A percentile compares a stretch with the other conserved stretches of the same genome.
phyloP scores from a whole-genome alignment of 1,140 invertebrate genomes.

The Drosophila equinoxialis region DNA sequence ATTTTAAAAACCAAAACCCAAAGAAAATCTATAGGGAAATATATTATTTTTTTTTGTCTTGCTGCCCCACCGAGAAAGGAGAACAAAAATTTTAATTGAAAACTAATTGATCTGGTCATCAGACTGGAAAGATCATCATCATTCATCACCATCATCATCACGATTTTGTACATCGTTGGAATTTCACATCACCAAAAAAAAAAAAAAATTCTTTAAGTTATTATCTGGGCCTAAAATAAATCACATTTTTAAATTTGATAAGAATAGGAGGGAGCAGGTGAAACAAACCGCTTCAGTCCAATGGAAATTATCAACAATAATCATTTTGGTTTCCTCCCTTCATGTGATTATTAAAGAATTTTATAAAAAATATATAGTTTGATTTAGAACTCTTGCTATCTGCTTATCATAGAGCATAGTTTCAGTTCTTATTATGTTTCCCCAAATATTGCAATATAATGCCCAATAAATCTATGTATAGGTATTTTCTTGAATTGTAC shows the following conservation, averaged over 20 bases:
- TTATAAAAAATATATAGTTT: too few relatives aligned
- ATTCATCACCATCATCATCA: conserved; percentile 27
- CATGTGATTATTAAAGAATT: background rate
- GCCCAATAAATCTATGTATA: too few relatives aligned
- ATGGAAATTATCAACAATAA: background rate
- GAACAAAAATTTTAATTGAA: conserved; percentile 44
- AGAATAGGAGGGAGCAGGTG: background rate
- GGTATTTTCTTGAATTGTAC: too few relatives aligned
- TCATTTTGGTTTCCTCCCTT: background rate
- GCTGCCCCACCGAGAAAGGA: background rate
- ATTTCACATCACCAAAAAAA: conserved; percentile 14
- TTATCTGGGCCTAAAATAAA: conserved; percentile 17
- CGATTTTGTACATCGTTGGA: background rate
- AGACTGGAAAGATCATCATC: conserved; percentile 34
- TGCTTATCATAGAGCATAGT: too few relatives aligned
- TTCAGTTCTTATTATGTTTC: too few relatives aligned
- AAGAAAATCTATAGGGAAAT: conserved; percentile 50
- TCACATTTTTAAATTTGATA: conserved; percentile 1
- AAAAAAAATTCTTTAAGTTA: background rate
- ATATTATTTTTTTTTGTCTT: conserved; percentile 11
- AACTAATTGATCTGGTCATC: conserved; percentile 57
- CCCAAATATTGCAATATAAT: too few relatives aligned
- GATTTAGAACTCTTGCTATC: too few relatives aligned
- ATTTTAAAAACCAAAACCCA: conserved; percentile 11
- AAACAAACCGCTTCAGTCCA: background rate